Evolutionary conservation across 2,888 invertebrate species (phyloP).

Genomic region (Polyommatus icarus): DNA sequence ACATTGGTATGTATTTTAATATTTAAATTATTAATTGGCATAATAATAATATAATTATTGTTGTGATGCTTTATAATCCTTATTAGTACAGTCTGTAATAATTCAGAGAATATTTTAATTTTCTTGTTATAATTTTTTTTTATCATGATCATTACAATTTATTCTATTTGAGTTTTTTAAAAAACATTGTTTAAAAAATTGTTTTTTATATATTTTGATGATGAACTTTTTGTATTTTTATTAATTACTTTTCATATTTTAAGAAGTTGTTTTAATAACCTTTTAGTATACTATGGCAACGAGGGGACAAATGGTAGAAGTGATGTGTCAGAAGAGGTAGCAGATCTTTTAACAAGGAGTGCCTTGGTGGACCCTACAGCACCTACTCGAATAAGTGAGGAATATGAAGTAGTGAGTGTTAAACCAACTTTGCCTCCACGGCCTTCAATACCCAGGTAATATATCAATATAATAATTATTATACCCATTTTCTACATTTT

Average conservation of each 20-base stretch:
- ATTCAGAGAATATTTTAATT: too few relatives aligned
- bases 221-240: not conserved
- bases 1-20: constrained; percentile 79
- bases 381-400: constrained; percentile 76
- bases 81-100: not conserved
- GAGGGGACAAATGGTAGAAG: constrained; percentile 77
- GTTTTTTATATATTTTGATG: too few relatives aligned
- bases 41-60: not conserved
- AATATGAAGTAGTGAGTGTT: constrained; percentile 86
- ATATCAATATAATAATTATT: not conserved
- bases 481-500: too few relatives aligned
- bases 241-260: not conserved
- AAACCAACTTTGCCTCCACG: constrained; percentile 85
- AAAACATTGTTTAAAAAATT: too few relatives aligned
- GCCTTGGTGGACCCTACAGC: constrained; percentile 70
- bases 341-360: constrained; percentile 82
- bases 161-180: too few relatives aligned
- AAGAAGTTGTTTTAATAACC: not conserved
- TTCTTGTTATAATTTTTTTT: too few relatives aligned
- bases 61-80: not conserved
- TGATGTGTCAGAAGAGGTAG: constrained; percentile 82
- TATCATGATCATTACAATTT: too few relatives aligned
- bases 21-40: constrained; percentile 6
- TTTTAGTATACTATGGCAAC: constrained; percentile 82
- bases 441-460: constrained; percentile 81